phyloP scores from a whole-genome alignment of 2,888 invertebrate species.

The Machimus rusticus region DNA sequence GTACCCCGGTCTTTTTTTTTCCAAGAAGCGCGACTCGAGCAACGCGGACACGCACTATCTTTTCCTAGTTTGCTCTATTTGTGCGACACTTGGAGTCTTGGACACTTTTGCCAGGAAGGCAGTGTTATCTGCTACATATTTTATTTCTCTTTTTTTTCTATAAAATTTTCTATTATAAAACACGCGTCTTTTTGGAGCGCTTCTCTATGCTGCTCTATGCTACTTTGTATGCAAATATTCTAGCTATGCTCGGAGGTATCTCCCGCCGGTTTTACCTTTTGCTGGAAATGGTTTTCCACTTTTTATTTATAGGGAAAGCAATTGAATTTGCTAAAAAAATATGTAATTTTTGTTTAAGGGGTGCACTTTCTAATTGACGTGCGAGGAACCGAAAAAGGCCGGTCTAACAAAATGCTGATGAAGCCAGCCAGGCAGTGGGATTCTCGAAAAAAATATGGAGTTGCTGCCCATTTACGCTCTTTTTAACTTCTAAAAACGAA shows the following conservation, averaged over 20 bases:
- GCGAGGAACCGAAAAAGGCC: neutral
- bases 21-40: neutral
- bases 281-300: neutral
- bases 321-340: neutral
- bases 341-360: neutral
- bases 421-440: neutral
- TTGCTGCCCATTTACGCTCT: neutral
- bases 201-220: neutral
- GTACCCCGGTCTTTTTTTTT: neutral
- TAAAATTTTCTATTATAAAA: neutral
- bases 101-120: neutral
- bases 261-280: neutral
- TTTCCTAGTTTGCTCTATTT: neutral
- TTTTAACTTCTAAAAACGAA: neutral
- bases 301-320: neutral
- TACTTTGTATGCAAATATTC: neutral
- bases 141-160: neutral
- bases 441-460: neutral
- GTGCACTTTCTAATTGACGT: neutral
- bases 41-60: neutral
- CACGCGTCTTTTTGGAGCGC: neutral
- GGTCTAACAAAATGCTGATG: neutral
- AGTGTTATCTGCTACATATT: neutral
- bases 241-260: neutral
- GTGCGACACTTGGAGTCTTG: neutral